phyloP scores from a whole-genome alignment of 2,888 invertebrate genomes.

The Cerastoderma edule region DNA sequence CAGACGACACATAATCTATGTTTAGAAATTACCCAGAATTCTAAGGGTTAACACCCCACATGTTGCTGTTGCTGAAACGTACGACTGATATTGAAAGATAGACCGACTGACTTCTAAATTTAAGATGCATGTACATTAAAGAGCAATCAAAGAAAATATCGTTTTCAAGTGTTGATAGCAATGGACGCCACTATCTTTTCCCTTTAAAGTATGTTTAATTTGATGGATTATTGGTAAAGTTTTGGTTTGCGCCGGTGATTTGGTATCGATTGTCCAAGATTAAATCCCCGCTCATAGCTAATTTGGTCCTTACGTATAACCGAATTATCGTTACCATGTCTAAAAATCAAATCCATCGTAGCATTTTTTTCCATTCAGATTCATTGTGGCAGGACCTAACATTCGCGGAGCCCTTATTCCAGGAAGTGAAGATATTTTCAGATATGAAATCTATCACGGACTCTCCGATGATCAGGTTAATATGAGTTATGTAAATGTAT shows the following conservation, averaged over 20 bases:
- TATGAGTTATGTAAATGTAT: no score
- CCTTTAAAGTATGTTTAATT: no score
- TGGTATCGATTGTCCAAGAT: no score
- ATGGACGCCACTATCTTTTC: no score
- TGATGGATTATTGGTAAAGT: no score
- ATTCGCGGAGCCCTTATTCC: conserved; percentile 44
- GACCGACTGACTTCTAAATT: neutral
- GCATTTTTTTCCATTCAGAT: conserved; percentile 30
- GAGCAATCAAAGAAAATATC: neutral
- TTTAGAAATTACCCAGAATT: no score
- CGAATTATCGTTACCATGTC: neutral
- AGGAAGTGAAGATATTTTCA: conserved; percentile 49
- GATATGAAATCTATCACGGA: conserved; percentile 41
- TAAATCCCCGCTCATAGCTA: no score
- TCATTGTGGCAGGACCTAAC: conserved; percentile 52
- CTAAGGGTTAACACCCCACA: no score
- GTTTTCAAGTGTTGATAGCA: neutral
- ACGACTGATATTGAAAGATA: neutral
- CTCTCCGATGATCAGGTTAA: conserved; percentile 53
- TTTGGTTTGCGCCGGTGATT: no score
- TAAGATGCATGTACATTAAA: neutral
- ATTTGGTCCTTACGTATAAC: no score
- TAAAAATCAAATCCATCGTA: neutral
- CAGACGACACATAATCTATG: no score
- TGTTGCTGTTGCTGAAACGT: no score